Conservation (phyloP, 2,113 vertebrate genomes). For the Gopherus evgoodei region DNA sequence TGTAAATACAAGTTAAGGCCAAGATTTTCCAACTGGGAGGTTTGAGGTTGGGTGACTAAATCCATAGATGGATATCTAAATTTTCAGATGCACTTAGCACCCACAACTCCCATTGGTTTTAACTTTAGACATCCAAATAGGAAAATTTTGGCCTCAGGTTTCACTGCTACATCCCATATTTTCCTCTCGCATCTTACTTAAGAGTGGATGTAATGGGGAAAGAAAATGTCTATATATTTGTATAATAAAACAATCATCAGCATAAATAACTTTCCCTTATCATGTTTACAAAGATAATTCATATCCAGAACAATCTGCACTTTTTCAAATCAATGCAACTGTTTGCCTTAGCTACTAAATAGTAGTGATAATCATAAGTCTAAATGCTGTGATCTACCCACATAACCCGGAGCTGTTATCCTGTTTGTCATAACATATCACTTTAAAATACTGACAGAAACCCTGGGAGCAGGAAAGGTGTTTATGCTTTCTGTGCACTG, state of each 20-base stretch:
- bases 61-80: neutral
- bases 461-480: slow-evolving; percentile 52
- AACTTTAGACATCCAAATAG: neutral
- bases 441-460: slow-evolving; percentile 8
- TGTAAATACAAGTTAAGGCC: neutral
- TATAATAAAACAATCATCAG: neutral
- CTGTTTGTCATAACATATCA: slow-evolving; percentile 54
- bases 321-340: neutral
- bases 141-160: neutral
- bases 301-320: neutral
- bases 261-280: neutral
- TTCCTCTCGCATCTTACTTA: neutral
- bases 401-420: slow-evolving; percentile 32
- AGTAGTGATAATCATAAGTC: neutral
- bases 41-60: neutral
- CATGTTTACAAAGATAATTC: slow-evolving; percentile 19
- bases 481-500: slow-evolving; percentile 43
- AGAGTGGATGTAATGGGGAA: neutral
- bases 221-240: neutral
- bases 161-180: neutral
- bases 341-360: neutral
- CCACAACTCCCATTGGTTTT: neutral
- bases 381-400: neutral
- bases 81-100: neutral
- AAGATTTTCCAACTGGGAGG: neutral